Base-by-base conservation (phyloP, 2,113 vertebrate genomes). In the Dolichotis patagonum region DNA sequence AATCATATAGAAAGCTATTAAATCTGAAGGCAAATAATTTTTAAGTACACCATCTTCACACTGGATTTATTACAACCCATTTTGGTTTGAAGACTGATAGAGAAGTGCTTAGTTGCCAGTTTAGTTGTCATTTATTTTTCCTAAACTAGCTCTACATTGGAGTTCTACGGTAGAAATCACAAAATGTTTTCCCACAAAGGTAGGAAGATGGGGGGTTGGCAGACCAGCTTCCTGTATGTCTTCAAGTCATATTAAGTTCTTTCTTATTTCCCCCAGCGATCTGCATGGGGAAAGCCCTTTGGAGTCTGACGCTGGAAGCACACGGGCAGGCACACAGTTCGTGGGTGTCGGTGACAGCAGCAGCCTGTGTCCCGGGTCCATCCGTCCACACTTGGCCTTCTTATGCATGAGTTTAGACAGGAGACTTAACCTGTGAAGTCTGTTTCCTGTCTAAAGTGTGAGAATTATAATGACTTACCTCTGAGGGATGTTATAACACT, bases 401-500 rank as follows among this genome's bases (percentile, higher is more conserved):
- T 78, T 46, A 6, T 60, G 14, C 52, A 30, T 41, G 17, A 81
- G 58, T 41, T 85, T 75, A 92, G 95, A 71, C n/a, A 35, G 41
- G 83, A 78, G 85, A 88, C 52, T 95, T 94, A 56, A 82, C 35
- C 30, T 69, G 90, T 52, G 82, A 81, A 54, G 56, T 95, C 52
- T 95, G 84, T 60, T 91, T 95, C 75, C 73, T 91, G 81, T 77
- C 87, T 90, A 88, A 94, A 80, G 58, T 97, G 88, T 90, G 82
- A 97, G 80, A 94, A 96, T 86, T 92, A 86, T 88, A 97, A 96
- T 97, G 96, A 96, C 63, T 95, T 97, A 93, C 52, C 89, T 97
- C 90, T 95, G 38, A 91, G 71, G 46, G 77, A 90, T 96, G 87
- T 95, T 89, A 69, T 90, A 71, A 96, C 69, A 90, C 85, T 96